Percentiles rank a stretch among this genome's conserved stretches.
Conservation (phyloP, 2,888 invertebrate genomes). For the Chirona hameri region DNA sequence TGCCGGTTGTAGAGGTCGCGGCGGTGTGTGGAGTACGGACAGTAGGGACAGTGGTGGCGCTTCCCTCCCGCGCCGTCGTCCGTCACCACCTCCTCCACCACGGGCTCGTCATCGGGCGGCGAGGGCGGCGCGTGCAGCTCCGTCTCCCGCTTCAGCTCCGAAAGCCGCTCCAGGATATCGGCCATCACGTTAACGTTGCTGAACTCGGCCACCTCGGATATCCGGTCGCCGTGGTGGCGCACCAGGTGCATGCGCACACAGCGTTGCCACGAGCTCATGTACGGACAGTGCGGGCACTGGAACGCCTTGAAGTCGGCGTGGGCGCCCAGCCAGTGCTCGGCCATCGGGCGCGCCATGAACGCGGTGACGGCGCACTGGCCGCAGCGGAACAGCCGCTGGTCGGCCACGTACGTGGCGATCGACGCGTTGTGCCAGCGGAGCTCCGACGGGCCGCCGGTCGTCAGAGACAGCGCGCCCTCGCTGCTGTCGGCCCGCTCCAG, state of each 20-base stretch:
- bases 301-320: slow-evolving; percentile 64
- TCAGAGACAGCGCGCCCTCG: slow-evolving; percentile 1
- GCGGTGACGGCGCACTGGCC: slow-evolving; percentile 72
- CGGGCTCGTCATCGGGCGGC: slow-evolving; percentile 32
- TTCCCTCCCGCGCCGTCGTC: slow-evolving; percentile 42
- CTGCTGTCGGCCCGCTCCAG: slow-evolving; percentile 25
- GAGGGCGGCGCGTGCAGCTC: slow-evolving; percentile 32
- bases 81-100: slow-evolving; percentile 27
- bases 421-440: slow-evolving; percentile 73
- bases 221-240: slow-evolving; percentile 66
- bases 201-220: slow-evolving; percentile 50
- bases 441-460: slow-evolving; percentile 52
- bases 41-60: slow-evolving; percentile 78
- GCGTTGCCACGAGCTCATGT: slow-evolving; percentile 70
- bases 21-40: slow-evolving; percentile 87
- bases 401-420: slow-evolving; percentile 73
- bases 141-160: slow-evolving; percentile 51
- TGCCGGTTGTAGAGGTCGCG: slow-evolving; percentile 86
- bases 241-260: slow-evolving; percentile 69
- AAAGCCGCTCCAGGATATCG: slow-evolving; percentile 66
- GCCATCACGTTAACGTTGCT: slow-evolving; percentile 60
- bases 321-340: slow-evolving; percentile 73
- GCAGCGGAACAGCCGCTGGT: slow-evolving; percentile 69
- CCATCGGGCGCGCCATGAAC: slow-evolving; percentile 62
- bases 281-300: slow-evolving; percentile 65